Evolutionary conservation across 1,140 invertebrate species (phyloP), one percentile per base, ranked within the genome.

Genomic region (Sinonovacula constricta): DNA sequence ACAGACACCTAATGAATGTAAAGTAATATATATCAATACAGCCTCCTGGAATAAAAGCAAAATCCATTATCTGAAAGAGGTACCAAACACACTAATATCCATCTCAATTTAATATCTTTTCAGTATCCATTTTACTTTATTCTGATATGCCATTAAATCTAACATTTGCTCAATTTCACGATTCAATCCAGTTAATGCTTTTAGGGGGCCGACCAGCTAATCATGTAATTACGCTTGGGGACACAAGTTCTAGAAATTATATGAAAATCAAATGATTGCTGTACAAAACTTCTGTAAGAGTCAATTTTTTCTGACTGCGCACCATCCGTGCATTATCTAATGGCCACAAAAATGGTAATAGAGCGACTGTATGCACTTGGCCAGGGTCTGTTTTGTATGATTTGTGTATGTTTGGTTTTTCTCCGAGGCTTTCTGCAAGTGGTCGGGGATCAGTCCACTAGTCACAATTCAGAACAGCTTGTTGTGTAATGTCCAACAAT

Each of bases 121-220:
- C 63, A 76, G 39, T 76, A 66, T 76, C 72, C 56, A 76, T 76
- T 57, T 60, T 31, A 57, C 63, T 22, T 63, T 76, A 60, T 67
- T 65, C 49, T 33, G 54, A 76, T 76, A 66, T 76, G 66, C 72
- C 72, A 76, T 76, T 76, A 76, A 66, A 66, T 76, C 62, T 68
- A 62, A 69, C 75, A 78, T 78, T 78, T 78, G 67, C 67, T 78
- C 75, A 60, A 78, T 69, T 78, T 78, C 36, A 34, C 75, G 33
- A n/a, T 36, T 78, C 33, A 15, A 76, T 31, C 63, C 62, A 67
- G 33, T 66, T 28, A 36, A 12, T 76, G 26, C 72, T 62, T 74
- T 74, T 74, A 74, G 59, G 70, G 36, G 15, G 36, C 70, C 57
- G 63, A 62, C 45, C 39, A 78, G 39, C 66, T 69, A 78, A 78